Evolutionary conservation across 2,797 vertebrate genomes (phyloP).

Genomic region (Sibirionetta formosa): DNA sequence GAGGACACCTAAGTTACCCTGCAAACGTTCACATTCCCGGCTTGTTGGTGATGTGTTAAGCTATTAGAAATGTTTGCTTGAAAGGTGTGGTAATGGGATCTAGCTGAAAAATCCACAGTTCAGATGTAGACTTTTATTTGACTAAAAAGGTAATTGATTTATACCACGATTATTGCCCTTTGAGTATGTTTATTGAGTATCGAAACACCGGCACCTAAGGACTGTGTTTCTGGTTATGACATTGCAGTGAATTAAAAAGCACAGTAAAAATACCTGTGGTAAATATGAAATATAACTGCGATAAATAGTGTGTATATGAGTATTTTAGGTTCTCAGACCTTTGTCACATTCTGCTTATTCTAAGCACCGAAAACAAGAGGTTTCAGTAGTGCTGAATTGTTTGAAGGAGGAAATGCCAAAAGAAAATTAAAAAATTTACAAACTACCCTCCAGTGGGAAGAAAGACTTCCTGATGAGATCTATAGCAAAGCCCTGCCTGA

Average conservation of each 20-base stretch:
- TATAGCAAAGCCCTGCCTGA: background rate
- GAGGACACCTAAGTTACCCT: background rate
- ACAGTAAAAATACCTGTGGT: background rate
- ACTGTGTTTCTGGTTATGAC: background rate
- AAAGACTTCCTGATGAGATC: background rate
- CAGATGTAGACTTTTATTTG: background rate
- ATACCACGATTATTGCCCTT: background rate
- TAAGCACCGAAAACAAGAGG: background rate
- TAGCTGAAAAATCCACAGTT: background rate
- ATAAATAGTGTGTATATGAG: background rate
- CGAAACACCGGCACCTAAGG: background rate
- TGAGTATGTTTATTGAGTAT: background rate
- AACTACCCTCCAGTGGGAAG: background rate
- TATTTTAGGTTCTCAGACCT: background rate
- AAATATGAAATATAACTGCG: background rate
- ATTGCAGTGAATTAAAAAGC: background rate
- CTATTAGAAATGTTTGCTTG: background rate
- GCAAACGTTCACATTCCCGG: background rate
- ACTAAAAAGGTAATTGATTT: background rate
- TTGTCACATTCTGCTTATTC: background rate
- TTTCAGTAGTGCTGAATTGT: background rate
- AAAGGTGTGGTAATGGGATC: background rate
- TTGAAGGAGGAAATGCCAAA: background rate
- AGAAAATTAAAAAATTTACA: background rate
- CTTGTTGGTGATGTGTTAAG: background rate